phyloP scores from a whole-genome alignment of 2,888 invertebrate genomes.

The Chydorus sphaericus region DNA sequence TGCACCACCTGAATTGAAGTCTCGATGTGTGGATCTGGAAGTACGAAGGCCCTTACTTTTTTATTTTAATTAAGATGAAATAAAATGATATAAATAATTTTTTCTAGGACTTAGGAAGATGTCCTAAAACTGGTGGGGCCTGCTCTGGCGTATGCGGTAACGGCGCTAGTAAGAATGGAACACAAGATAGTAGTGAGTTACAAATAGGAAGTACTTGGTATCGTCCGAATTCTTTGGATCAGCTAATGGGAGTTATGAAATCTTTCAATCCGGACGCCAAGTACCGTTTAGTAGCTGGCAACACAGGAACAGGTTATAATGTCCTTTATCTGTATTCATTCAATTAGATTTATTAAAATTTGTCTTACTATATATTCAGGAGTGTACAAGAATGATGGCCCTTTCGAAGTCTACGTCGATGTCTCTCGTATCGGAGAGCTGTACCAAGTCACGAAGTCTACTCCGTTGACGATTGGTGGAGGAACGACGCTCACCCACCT shows the following conservation, averaged over 20 bases:
- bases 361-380: neutral
- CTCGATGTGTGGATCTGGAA: conserved; percentile 34
- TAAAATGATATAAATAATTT: neutral
- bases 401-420: conserved; percentile 45
- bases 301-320: conserved; percentile 52
- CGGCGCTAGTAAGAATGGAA: neutral
- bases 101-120: conserved; percentile 5
- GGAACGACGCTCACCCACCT: conserved; percentile 41
- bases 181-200: conserved; percentile 22
- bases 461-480: conserved; percentile 39
- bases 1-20: conserved; percentile 35
- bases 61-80: neutral
- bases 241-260: neutral
- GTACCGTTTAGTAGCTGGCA: conserved; percentile 52
- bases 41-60: too few species aligned
- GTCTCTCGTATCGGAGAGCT: conserved; percentile 43
- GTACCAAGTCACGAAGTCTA: conserved; percentile 26
- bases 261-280: neutral
- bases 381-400: conserved; percentile 31
- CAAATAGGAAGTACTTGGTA: conserved; percentile 31
- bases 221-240: conserved; percentile 1
- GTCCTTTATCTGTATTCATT: neutral
- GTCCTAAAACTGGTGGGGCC: conserved; percentile 21
- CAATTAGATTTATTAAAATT: neutral
- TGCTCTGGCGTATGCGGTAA: conserved; percentile 4